Base-by-base conservation (phyloP, 1,140 invertebrate species). In the Penaeus vannamei region DNA sequence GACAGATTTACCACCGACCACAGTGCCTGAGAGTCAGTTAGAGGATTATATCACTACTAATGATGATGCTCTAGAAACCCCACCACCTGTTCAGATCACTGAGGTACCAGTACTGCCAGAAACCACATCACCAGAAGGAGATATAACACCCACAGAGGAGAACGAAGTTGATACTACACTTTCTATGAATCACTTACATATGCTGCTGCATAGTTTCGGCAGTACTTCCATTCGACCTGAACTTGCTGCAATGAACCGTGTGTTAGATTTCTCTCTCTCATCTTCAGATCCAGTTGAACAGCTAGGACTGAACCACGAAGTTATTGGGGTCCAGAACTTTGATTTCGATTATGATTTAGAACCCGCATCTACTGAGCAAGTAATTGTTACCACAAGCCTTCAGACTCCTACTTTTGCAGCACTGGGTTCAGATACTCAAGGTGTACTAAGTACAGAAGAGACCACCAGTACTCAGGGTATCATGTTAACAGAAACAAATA, bases 231-330 rank as follows among this genome's bases (percentile, higher is more conserved):
- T 77, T 29, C 87, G 87, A 26, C 87, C 87, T 53, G 87, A 89
- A 84, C n/a, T 89, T 20, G 81, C 87, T 53, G 82, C 87, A 20
- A 59, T 89, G 60, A 84, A 89, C 36, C 87, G 64, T 8, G 87
- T 89, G 20, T 53, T 89, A 53, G 87, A 83, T 1, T 62, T 89
- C 29, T 79, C 82, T 22, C 46, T 89, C 22, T 69, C 82, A 12
- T 29, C 29, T 32, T 66, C 69, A 64, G 72, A 62, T 69, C 22
- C 42, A 72, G 42, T 23, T 20, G 72, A 79, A 23, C 69, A 32
- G 36, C 19, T 79, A 26, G 83, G 84, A 53, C 32, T 66, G 12
- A 85, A 85, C n/a, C 22, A 80, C 22, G 87, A 89, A 32, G 83
- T 84, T 46, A 82, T 83, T 23, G 72, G 84, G 5, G 29, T 53